A percentile compares a stretch with the other conserved stretches of the same genome.
phyloP scores from a whole-genome alignment of 2,113 vertebrate species.

The Holacanthus passer region DNA sequence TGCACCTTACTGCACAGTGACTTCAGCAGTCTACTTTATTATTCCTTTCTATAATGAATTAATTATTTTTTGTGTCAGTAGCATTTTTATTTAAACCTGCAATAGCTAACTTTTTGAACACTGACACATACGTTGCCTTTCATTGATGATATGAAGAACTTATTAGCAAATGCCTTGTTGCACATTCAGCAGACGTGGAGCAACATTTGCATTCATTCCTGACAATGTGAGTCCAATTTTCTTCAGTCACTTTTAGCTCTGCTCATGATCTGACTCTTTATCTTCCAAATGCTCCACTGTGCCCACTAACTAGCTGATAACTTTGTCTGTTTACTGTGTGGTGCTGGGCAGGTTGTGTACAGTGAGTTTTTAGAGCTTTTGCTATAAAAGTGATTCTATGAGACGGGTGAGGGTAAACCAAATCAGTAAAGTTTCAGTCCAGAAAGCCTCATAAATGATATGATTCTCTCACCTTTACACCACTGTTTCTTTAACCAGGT shows the following conservation, averaged over 20 bases:
- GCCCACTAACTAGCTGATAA: not conserved
- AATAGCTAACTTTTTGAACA: not conserved
- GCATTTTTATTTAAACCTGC: not conserved
- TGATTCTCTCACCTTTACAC: not conserved
- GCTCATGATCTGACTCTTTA: not conserved
- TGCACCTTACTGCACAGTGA: not conserved
- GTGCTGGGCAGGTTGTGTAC: not conserved
- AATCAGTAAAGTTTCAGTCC: too few relatives aligned
- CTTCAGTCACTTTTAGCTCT: not conserved
- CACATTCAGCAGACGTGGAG: not conserved
- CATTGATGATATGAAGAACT: not conserved
- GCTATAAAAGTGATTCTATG: too few relatives aligned
- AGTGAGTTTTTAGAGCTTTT: too few relatives aligned
- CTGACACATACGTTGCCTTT: not conserved
- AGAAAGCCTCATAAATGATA: too few relatives aligned
- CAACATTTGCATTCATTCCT: not conserved
- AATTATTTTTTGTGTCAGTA: not conserved
- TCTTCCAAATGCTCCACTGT: not conserved
- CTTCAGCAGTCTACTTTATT: too few relatives aligned
- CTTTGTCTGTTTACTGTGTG: not conserved
- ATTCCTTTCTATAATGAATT: not conserved
- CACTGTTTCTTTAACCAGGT: slow-evolving; percentile 3
- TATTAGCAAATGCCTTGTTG: not conserved
- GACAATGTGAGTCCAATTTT: not conserved
- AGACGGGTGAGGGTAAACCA: too few relatives aligned